These are phyloP conservation scores for Ictidomys tridecemlineatus DNA, from an alignment of 2,113 vertebrate species.

Conservation along the genomic window DNA sequence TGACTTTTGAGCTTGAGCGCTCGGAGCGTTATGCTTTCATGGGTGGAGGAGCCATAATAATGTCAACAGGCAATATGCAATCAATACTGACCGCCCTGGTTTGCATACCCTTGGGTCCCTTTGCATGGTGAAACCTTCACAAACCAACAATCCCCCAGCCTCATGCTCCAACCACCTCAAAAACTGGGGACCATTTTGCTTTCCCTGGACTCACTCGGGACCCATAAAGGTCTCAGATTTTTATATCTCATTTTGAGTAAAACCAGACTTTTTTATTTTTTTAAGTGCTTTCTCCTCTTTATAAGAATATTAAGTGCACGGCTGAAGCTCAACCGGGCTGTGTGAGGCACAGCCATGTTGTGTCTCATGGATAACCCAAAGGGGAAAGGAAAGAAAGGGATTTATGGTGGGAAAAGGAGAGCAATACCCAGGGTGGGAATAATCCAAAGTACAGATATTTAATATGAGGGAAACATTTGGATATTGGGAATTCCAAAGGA, in stretches of 20 bases:
- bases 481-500: slow-evolving; percentile 44
- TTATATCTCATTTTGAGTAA: slow-evolving; percentile 59
- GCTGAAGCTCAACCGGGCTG: slow-evolving; percentile 23
- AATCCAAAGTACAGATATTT: slow-evolving; percentile 55
- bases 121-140: background rate
- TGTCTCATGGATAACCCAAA: background rate
- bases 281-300: background rate
- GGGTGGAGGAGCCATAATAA: background rate
- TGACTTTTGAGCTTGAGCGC: background rate
- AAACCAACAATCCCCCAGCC: background rate
- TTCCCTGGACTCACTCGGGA: background rate
- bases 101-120: background rate
- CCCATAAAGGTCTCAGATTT: background rate
- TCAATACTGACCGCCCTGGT: background rate
- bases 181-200: background rate
- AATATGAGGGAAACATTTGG: slow-evolving; percentile 63
- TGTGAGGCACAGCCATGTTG: background rate
- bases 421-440: background rate
- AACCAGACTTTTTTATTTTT: slow-evolving; percentile 17
- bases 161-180: background rate
- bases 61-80: background rate
- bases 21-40: background rate
- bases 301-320: background rate
- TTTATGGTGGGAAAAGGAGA: slow-evolving; percentile 59
- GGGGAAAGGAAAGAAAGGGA: background rate